Conservation (phyloP, 2,797 vertebrate genomes). For the Alosa sapidissima region DNA sequence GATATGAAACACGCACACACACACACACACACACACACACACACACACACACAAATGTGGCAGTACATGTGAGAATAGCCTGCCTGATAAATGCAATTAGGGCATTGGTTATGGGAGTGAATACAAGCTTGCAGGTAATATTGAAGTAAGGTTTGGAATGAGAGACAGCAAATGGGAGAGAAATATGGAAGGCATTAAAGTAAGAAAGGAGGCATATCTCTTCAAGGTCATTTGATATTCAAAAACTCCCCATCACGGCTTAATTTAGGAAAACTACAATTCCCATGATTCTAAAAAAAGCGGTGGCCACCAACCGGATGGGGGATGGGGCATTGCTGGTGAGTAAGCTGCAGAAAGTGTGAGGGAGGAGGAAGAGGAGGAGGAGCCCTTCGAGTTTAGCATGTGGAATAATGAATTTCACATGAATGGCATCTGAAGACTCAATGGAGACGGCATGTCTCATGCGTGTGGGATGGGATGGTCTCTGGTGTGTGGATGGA, state of each 20-base stretch:
- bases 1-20: neutral
- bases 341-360: neutral
- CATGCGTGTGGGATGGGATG: neutral
- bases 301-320: neutral
- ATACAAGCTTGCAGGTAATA: neutral
- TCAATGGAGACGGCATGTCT: neutral
- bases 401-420: constrained; percentile 55
- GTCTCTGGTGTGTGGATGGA: neutral
- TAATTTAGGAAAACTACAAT: constrained; percentile 10
- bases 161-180: neutral
- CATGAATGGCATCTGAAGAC: constrained; percentile 46
- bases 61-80: neutral
- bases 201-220: neutral
- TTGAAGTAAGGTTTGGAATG: neutral
- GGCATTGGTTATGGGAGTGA: neutral
- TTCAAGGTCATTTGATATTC: neutral
- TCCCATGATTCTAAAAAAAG: constrained; percentile 1
- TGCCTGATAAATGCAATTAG: neutral
- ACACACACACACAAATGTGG: neutral
- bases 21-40: no score
- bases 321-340: constrained; percentile 1
- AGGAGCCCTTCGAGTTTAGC: constrained; percentile 38
- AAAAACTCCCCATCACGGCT: neutral
- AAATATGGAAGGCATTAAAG: neutral
- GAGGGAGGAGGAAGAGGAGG: neutral